Conservation (phyloP, 1,140 invertebrate genomes). For the Macrobrachium rosenbergii region DNA sequence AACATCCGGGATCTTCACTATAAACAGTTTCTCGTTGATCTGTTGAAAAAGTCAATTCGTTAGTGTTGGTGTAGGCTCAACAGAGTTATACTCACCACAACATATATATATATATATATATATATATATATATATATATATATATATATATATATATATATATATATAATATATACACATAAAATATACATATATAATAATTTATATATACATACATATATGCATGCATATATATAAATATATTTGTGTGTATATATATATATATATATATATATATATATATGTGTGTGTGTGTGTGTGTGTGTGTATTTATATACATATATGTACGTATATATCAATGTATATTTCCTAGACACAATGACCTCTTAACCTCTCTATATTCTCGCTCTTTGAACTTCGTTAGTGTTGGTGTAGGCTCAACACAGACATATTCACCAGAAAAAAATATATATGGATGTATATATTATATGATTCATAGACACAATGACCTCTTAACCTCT, state of each 20-base stretch:
- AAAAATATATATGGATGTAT: background rate
- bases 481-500: too few species aligned
- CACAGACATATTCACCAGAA: too few species aligned
- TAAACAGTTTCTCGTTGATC: too few species aligned
- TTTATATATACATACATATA: too few species aligned
- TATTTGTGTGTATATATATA: background rate
- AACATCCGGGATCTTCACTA: constrained; percentile 13
- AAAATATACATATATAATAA: constrained; percentile 12
- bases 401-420: too few species aligned
- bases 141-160: background rate
- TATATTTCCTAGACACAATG: background rate
- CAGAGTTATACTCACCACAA: background rate
- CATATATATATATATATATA: background rate
- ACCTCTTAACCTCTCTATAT: background rate
- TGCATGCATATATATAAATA: background rate
- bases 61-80: background rate
- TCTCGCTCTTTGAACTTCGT: too few species aligned
- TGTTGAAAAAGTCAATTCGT: too few species aligned
- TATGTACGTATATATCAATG: constrained; percentile 5
- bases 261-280: background rate
- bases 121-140: constrained; percentile 27
- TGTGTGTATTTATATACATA: constrained; percentile 24
- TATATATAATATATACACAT: background rate
- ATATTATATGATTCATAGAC: too few species aligned
- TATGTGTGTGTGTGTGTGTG: constrained; percentile 17